Evolutionary conservation across 2,797 vertebrate species (phyloP), one percentile per base, ranked within the genome.

Genomic region (Chaunax sp.): DNA sequence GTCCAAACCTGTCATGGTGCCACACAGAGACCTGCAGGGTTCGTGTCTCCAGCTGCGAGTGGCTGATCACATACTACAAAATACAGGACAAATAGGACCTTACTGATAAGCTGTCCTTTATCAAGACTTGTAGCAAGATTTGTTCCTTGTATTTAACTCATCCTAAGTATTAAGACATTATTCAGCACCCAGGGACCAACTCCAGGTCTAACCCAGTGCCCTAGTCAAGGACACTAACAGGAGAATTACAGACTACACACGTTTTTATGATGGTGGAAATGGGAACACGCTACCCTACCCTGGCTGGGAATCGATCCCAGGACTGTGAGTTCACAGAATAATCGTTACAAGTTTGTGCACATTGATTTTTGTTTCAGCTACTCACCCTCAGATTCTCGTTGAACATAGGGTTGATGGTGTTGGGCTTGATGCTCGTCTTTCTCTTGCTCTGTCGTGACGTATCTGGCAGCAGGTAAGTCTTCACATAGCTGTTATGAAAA

Each of bases 1-100:
- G 95, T 73, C 97, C 96, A 72, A 99, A 99, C 5, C 96, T 94
- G 91, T 98, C 98, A 59, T 98, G 95, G 85, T 99, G 98, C 98
- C 98, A 99, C 69, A 99, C 95, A 1, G 97, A 97, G 54, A 98
- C 92, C 89, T 99, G 96, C 22, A 99, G 91, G 10, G 95, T 98
- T 40, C 97, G 94, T 0, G 96, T 98, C 91, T 97, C 97, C 87
- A 99, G 92, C 90, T 99, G 97, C 0, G 96, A 96, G 77, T 97
- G 96, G 87, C 97, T 98, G 92, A 99, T 98, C 43, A 97, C 95
- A 15, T 99, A 99, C 98, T 99, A 74, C 19, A 75, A 61, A 74
- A 60, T 10, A 86, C 28, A 82, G 44, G 41, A 14, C 23, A 33
- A 28, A 43, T 14, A 41, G 5, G 6, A 46, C 15, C 23, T 55